Conservation (phyloP, 2,113 vertebrate species). For the Phrynosoma platyrhinos region DNA sequence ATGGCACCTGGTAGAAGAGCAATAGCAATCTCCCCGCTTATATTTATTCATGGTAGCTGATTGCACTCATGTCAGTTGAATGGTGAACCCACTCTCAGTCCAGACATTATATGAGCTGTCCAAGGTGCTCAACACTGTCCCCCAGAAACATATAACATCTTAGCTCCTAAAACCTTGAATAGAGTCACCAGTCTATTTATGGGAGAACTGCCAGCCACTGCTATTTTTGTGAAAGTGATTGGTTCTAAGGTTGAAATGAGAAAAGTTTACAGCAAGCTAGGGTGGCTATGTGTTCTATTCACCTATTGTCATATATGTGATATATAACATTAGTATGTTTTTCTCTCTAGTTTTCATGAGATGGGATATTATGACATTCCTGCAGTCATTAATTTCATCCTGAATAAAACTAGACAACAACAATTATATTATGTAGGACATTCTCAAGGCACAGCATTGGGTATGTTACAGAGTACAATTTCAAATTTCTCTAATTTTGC, state of each 20-base stretch:
- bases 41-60: not conserved
- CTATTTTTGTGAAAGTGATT: not conserved
- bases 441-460: conserved; percentile 89
- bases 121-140: not conserved
- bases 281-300: too few species aligned
- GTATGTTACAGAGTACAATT: conserved; percentile 69
- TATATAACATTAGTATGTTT: conserved; percentile 47
- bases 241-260: too few species aligned
- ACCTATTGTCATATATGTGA: too few species aligned
- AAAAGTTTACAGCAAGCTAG: too few species aligned
- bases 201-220: not conserved
- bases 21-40: not conserved
- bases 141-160: not conserved
- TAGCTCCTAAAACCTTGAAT: not conserved
- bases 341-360: conserved; percentile 83
- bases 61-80: not conserved
- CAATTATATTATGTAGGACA: conserved; percentile 89
- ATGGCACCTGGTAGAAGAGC: not conserved
- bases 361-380: conserved; percentile 92
- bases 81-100: too few species aligned
- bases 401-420: conserved; percentile 85
- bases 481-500: too few species aligned
- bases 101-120: too few species aligned
- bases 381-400: conserved; percentile 86
- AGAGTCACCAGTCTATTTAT: not conserved